phyloP scores from a whole-genome alignment of 1,140 invertebrate species.

The Paracyclopina nana region DNA sequence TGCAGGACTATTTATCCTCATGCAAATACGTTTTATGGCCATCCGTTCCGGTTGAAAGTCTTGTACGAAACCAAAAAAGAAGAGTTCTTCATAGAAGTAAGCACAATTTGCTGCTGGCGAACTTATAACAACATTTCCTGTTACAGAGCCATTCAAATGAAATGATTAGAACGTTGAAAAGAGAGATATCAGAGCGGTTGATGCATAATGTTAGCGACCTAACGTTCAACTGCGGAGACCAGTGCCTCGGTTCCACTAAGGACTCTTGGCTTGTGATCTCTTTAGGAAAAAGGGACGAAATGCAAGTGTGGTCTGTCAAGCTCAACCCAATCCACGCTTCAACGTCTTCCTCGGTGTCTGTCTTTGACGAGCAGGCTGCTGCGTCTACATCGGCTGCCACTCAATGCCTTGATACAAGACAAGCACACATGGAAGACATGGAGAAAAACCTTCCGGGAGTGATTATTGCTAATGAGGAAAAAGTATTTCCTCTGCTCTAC shows the following conservation, averaged over 20 bases:
- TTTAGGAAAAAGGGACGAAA: no score
- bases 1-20: slow-evolving; percentile 31
- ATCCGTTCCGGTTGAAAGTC: slow-evolving; percentile 28
- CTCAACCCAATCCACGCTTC: no score
- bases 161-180: slow-evolving; percentile 26
- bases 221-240: background rate
- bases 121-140: no score
- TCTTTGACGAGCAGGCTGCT: no score
- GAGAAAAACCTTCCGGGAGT: slow-evolving; percentile 34
- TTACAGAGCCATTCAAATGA: slow-evolving; percentile 30
- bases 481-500: slow-evolving; percentile 34
- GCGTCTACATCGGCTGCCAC: no score
- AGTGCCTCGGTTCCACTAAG: background rate
- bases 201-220: background rate
- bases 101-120: no score
- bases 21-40: slow-evolving; percentile 32
- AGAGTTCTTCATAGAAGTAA: slow-evolving; percentile 27
- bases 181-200: slow-evolving; percentile 24
- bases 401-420: no score
- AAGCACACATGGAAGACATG: slow-evolving; percentile 22
- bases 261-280: background rate
- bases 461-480: slow-evolving; percentile 31
- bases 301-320: no score
- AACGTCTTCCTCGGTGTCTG: no score
- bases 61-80: slow-evolving; percentile 27